Conservation (phyloP, 1,140 invertebrate species). For the Drosophila teissieri region DNA sequence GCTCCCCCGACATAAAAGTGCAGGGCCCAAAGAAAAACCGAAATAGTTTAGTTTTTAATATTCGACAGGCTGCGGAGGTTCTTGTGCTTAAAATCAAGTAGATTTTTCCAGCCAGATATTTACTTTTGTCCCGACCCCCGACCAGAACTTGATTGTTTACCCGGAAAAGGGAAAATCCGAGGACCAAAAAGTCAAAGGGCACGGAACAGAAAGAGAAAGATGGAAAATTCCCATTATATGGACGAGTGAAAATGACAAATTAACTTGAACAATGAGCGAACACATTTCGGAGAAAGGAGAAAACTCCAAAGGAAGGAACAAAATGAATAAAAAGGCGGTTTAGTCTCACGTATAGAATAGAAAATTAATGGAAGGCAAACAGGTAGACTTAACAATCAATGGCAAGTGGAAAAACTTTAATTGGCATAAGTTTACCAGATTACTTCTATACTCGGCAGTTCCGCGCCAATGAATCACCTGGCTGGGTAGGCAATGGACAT, state of each 20-base stretch:
- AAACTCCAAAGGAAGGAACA: constrained; percentile 12
- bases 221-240: constrained; percentile 71
- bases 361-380: constrained; percentile 48
- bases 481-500: constrained; percentile 33
- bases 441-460: neutral
- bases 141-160: too few species aligned
- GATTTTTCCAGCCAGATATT: constrained; percentile 63
- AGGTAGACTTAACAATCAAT: constrained; percentile 26
- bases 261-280: constrained; percentile 68
- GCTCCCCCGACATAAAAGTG: constrained; percentile 30
- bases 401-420: constrained; percentile 41
- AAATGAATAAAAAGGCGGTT: constrained; percentile 6
- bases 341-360: constrained; percentile 42
- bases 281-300: constrained; percentile 23
- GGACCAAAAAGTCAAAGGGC: constrained; percentile 2
- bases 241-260: constrained; percentile 78
- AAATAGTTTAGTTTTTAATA: constrained; percentile 63
- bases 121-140: constrained; percentile 53
- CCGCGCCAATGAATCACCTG: constrained; percentile 43
- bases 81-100: constrained; percentile 65
- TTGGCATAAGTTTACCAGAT: constrained; percentile 34
- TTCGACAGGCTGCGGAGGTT: constrained; percentile 40
- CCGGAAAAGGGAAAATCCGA: constrained; percentile 27
- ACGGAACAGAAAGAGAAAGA: neutral
- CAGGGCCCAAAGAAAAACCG: constrained; percentile 13